Evolutionary conservation across 2,888 invertebrate species (phyloP), one percentile per base, ranked within the genome.

Genomic region (Noctuana brunneofusca): DNA sequence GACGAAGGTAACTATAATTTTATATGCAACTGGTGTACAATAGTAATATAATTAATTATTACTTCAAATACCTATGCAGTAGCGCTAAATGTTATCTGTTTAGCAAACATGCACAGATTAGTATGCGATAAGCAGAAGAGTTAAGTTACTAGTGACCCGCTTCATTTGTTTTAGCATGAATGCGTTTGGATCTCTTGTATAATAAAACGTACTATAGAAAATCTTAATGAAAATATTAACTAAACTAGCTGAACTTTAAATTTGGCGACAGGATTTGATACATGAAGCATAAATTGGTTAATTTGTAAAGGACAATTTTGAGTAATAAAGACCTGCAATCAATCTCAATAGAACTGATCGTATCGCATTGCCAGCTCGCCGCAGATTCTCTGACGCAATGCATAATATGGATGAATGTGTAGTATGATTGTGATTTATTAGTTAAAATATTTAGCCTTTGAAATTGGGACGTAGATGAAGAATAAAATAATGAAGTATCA

Each of bases 361-460:
- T 57, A 48, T 57, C 57, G 32, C 32, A 20, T 57, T 48, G 57
- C 57, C 32, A 57, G 56, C 43, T 30, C 38, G 56, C 57, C 57
- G 12, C 57, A 57, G 48, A 57, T 48, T 48, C 43, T 46, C 46
- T 57, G 48, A 20, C 32, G 48, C 57, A 57, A 57, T 27, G n/a
- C 18, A 11, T 32, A 48, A 57, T 57, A 57, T 32, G 46, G 22
- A 57, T 57, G 48, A 57, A 57, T 57, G 46, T 48, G 46, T 41
- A n/a, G 20, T 48, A 32, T 57, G 20, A 57, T 57, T 57, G 57
- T 20, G 56, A 46, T 18, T 46, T 22, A 43, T 53, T 54, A 38
- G 22, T 22, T 12, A 49, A 49, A 49, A 49, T 14, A 49, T 5
- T 48, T 16, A 12, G 48, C 24, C 5, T 30, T 5, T 49, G 27